Percentiles rank a stretch among this genome's conserved stretches.
Conservation (phyloP, 2,797 vertebrate genomes). For the Rhinichthys osculus region DNA sequence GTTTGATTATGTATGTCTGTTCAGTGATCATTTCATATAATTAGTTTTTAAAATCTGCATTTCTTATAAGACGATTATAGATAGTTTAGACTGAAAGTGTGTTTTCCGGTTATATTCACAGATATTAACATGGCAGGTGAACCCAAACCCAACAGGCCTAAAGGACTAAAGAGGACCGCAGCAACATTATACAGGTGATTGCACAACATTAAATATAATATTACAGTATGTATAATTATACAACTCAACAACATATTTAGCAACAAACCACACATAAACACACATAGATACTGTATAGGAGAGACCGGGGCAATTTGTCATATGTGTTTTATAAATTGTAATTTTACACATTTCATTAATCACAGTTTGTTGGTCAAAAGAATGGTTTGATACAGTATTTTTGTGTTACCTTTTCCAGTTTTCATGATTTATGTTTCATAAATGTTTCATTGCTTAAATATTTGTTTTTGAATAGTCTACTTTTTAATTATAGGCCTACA, state of each 20-base stretch:
- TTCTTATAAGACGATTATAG: not conserved
- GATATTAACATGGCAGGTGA: conserved; percentile 98
- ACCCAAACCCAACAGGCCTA: conserved; percentile 89
- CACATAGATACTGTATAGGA: not conserved
- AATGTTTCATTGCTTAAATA: not conserved
- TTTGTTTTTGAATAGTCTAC: not conserved
- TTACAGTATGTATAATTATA: not conserved
- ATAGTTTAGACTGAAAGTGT: not conserved
- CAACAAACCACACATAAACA: not conserved
- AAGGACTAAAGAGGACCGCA: conserved; percentile 88
- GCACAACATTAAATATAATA: not conserved
- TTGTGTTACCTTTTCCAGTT: not conserved
- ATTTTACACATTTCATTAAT: not conserved
- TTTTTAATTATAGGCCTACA: not conserved
- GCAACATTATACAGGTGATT: conserved; percentile 88
- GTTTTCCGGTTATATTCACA: conserved; percentile 63
- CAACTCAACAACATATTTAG: not conserved
- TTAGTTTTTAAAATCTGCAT: conserved; percentile 1
- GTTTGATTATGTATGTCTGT: not conserved
- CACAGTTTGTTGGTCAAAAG: not conserved
- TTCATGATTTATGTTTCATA: not conserved
- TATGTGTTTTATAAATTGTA: not conserved
- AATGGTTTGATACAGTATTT: not conserved
- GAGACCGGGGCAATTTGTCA: not conserved
- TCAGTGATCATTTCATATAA: not conserved